Evolutionary conservation across 2,797 vertebrate genomes (phyloP).

Genomic region (Rhynchonycteris naso): DNA sequence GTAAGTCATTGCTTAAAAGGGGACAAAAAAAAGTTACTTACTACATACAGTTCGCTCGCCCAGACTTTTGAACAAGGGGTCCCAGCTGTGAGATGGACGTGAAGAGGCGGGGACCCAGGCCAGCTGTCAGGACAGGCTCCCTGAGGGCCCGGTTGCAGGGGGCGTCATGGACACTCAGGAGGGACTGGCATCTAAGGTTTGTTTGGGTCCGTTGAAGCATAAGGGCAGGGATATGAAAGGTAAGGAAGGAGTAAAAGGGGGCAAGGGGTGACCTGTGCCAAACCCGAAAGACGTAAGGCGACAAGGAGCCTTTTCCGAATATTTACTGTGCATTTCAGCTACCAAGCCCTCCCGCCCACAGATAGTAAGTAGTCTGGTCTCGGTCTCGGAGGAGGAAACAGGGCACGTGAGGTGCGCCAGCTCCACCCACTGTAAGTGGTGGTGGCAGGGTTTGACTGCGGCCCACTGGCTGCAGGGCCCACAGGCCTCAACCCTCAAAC

Average conservation of each 20-base stretch:
- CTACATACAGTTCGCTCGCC: not conserved
- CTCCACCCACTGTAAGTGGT: not conserved
- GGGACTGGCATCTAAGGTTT: no score
- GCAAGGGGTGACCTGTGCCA: not conserved
- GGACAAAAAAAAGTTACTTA: not conserved
- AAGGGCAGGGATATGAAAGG: not conserved
- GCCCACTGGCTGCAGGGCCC: conserved; percentile 31
- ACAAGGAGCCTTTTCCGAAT: not conserved
- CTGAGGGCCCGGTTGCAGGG: rapidly evolving
- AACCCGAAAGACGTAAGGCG: not conserved
- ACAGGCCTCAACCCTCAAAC: not conserved
- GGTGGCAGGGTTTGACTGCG: conserved; percentile 47
- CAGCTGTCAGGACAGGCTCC: not conserved
- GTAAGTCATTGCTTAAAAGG: not conserved
- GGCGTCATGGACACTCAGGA: not conserved
- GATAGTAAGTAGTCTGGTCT: not conserved
- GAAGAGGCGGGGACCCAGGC: not conserved
- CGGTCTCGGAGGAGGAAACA: conserved; percentile 35
- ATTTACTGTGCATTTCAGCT: no score
- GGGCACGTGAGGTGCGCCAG: conserved; percentile 47
- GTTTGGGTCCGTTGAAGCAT: not conserved
- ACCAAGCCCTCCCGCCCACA: not conserved
- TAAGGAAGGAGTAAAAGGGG: not conserved
- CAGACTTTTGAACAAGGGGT: not conserved
- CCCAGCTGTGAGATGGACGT: not conserved